Conservation (phyloP, 2,888 invertebrate species). For the Hypercompe scribonia region DNA sequence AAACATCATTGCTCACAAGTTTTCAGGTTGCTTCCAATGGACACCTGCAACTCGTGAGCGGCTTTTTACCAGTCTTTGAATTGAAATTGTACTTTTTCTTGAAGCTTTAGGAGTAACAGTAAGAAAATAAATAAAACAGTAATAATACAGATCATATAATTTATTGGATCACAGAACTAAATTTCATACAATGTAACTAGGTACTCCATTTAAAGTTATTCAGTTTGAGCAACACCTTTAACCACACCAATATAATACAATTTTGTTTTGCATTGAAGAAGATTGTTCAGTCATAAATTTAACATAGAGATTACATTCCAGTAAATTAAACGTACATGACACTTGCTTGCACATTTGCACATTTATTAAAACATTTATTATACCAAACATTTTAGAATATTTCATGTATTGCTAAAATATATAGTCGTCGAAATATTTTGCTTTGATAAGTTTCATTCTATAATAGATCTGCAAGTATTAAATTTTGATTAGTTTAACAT, state of each 20-base stretch:
- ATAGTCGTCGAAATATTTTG: constrained; percentile 19
- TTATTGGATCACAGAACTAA: constrained; percentile 84
- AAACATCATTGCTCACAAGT: too few species aligned
- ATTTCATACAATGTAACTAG: constrained; percentile 77
- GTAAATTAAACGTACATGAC: constrained; percentile 40
- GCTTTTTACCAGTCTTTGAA: too few species aligned
- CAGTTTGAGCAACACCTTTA: constrained; percentile 83
- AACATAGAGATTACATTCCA: constrained; percentile 41
- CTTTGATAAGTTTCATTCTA: background rate
- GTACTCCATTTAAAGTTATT: constrained; percentile 75
- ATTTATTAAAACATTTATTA: constrained; percentile 34
- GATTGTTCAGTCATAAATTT: constrained; percentile 45
- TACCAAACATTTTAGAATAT: constrained; percentile 38
- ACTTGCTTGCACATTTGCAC: constrained; percentile 37
- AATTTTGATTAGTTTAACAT: constrained; percentile 34
- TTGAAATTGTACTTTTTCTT: too few species aligned
- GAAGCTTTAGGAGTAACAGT: too few species aligned
- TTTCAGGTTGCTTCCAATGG: too few species aligned
- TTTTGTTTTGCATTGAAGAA: constrained; percentile 56
- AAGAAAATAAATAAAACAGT: constrained; percentile 54
- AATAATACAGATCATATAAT: constrained; percentile 70
- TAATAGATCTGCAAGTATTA: constrained; percentile 63
- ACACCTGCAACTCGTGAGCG: too few species aligned
- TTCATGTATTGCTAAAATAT: constrained; percentile 26
- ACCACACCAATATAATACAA: constrained; percentile 68